These are phyloP conservation scores for Toxotes chatareus DNA, from an alignment of 2,113 vertebrate species.

Conservation along the genomic window DNA sequence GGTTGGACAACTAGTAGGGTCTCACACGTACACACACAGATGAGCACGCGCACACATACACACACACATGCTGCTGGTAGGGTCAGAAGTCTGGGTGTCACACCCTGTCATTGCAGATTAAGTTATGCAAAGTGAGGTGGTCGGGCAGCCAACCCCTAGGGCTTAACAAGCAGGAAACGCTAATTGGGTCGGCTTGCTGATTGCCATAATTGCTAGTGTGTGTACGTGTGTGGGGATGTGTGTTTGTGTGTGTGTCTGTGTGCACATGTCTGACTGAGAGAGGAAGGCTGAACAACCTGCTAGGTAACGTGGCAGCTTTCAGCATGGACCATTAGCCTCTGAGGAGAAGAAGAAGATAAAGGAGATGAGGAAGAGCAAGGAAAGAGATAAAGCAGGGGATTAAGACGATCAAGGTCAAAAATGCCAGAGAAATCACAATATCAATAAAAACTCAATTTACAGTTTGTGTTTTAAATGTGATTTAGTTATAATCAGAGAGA, in stretches of 20 bases:
- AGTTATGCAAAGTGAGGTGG: slow-evolving; percentile 95
- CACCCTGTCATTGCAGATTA: slow-evolving; percentile 98
- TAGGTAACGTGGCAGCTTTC: slow-evolving; percentile 60
- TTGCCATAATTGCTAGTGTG: slow-evolving; percentile 99
- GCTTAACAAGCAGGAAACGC: slow-evolving; percentile 92
- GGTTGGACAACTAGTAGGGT: slow-evolving; percentile 76
- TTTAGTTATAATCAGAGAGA: neutral
- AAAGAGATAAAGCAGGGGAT: slow-evolving; percentile 43
- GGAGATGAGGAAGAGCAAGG: slow-evolving; percentile 30
- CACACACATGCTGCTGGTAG: slow-evolving; percentile 75
- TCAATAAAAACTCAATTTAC: slow-evolving; percentile 25
- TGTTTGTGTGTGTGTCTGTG: slow-evolving; percentile 44
- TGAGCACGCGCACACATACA: slow-evolving; percentile 16
- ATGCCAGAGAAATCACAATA: slow-evolving; percentile 36
- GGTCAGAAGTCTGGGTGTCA: slow-evolving; percentile 93
- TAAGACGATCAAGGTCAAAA: slow-evolving; percentile 35
- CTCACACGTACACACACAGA: slow-evolving; percentile 37
- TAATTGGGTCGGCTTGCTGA: slow-evolving; percentile 99
- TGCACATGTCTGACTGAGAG: slow-evolving; percentile 35
- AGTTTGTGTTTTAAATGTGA: neutral
- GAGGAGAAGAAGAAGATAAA: slow-evolving; percentile 45
- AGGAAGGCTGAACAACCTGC: slow-evolving; percentile 63
- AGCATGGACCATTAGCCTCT: slow-evolving; percentile 50
- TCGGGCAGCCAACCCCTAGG: slow-evolving; percentile 87
- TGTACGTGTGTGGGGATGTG: slow-evolving; percentile 73